Conservation (phyloP, 1,140 invertebrate genomes). For the Bombus impatiens region DNA sequence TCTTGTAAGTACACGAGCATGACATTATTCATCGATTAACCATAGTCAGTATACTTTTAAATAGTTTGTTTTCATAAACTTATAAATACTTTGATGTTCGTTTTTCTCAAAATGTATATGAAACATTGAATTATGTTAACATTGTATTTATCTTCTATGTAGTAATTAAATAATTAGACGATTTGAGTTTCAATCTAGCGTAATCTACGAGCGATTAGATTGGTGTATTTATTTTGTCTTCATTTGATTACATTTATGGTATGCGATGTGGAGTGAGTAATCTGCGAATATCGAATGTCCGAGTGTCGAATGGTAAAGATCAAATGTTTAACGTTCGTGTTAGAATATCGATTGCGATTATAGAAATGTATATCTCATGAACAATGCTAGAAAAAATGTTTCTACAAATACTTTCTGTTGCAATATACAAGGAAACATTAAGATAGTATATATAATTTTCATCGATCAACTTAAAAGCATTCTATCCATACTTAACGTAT, state of each 20-base stretch:
- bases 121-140: background rate
- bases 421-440: background rate
- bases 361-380: too few species aligned
- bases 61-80: background rate
- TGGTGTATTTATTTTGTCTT: background rate
- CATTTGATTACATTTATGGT: background rate
- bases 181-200: background rate
- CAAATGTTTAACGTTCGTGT: background rate
- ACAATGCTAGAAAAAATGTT: too few species aligned
- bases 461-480: slow-evolving; percentile 21
- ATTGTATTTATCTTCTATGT: background rate
- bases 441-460: background rate
- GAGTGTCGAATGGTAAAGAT: background rate
- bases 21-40: slow-evolving; percentile 11
- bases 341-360: background rate
- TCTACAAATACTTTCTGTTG: too few species aligned
- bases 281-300: background rate
- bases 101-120: background rate
- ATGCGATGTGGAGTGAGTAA: background rate
- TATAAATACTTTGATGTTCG: background rate
- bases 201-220: background rate
- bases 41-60: too few species aligned
- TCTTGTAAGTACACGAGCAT: background rate
- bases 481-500: slow-evolving; percentile 49
- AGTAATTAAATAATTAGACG: background rate